These are phyloP conservation scores for Anguilla rostrata DNA, from an alignment of 2,113 vertebrate species.

Conservation along the genomic window DNA sequence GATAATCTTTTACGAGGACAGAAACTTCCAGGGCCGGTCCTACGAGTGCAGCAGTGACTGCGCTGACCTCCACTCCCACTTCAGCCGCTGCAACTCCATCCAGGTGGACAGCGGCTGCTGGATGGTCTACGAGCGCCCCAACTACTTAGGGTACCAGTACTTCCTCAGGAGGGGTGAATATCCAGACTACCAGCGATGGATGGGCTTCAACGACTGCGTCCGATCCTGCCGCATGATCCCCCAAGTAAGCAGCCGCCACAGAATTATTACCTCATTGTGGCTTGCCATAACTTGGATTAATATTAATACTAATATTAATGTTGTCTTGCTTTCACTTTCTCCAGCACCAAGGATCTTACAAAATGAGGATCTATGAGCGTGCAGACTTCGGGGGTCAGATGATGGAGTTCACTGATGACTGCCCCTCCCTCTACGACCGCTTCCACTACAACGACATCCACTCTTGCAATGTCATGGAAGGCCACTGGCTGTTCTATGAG, in stretches of 20 bases:
- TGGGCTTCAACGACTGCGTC: conserved; percentile 69
- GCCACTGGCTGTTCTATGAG: conserved; percentile 68
- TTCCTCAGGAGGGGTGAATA: conserved; percentile 63
- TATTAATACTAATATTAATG: neutral
- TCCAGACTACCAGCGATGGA: conserved; percentile 66
- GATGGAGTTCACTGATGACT: conserved; percentile 64
- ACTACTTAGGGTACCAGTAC: conserved; percentile 68
- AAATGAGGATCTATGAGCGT: conserved; percentile 60
- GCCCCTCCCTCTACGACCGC: conserved; percentile 59
- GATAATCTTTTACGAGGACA: conserved; percentile 45
- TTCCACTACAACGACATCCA: conserved; percentile 58
- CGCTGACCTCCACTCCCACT: conserved; percentile 65
- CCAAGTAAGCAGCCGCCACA: conserved; percentile 33
- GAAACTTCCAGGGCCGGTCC: conserved; percentile 34
- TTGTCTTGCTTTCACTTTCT: neutral
- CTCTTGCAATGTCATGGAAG: conserved; percentile 66
- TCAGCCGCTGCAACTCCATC: conserved; percentile 70
- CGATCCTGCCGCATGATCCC: conserved; percentile 65
- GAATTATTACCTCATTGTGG: neutral
- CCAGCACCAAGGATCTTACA: conserved; percentile 61
- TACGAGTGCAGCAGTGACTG: conserved; percentile 36
- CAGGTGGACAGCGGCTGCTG: conserved; percentile 64
- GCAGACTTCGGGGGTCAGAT: conserved; percentile 60
- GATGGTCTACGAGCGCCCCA: conserved; percentile 67
- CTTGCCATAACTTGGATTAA: neutral